phyloP scores from a whole-genome alignment of 2,797 vertebrate genomes.

The Pristis pectinata region DNA sequence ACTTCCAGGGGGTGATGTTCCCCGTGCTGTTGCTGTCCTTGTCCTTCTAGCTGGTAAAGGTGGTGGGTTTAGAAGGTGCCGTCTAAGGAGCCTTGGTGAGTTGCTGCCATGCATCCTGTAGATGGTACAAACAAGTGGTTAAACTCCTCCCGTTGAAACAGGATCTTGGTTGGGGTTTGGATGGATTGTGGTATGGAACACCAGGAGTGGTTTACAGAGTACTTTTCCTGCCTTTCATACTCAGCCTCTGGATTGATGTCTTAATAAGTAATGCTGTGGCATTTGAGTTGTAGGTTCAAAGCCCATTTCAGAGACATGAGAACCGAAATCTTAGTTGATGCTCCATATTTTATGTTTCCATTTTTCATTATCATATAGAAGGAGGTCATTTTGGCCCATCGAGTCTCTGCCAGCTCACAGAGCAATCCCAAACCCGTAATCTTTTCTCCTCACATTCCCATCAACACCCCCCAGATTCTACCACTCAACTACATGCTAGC shows the following conservation, averaged over 20 bases:
- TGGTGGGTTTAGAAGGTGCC: no score
- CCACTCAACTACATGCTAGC: no score
- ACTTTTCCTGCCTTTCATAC: not conserved
- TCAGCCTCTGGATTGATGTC: not conserved
- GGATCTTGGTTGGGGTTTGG: not conserved
- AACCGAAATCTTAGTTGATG: no score
- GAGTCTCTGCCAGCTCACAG: not conserved
- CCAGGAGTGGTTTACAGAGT: not conserved
- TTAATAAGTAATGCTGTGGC: not conserved
- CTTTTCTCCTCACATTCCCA: not conserved
- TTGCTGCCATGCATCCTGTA: no score
- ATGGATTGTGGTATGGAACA: not conserved
- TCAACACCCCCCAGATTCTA: not conserved
- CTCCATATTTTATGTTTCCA: no score
- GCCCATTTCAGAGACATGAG: not conserved
- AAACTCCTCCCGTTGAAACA: not conserved
- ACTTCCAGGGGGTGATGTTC: no score
- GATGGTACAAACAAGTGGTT: not conserved
- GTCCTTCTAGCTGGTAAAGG: no score
- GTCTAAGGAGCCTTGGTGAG: no score
- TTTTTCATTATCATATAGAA: no score
- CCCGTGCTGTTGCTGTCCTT: no score
- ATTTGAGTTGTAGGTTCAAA: no score
- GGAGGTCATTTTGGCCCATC: no score
- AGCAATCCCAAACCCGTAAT: not conserved